Conservation (phyloP, 30 jellyfish, hydroid and myxozoan species). For the Pseudorhiza aurosa region DNA sequence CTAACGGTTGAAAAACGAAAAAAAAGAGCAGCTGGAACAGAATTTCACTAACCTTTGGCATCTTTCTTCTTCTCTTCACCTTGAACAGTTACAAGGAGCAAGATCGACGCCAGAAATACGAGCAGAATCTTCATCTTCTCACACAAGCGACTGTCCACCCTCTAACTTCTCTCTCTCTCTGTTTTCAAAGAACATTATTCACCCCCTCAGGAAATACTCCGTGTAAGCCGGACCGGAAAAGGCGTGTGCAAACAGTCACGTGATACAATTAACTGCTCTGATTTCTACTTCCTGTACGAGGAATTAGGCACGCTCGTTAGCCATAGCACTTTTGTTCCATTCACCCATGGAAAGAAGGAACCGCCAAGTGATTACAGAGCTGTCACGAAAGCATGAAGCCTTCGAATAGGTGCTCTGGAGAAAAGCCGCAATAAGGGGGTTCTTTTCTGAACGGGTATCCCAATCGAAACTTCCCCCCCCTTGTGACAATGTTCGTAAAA, state of each 20-base stretch:
- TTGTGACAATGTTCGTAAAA: too few relatives aligned
- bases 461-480: too few relatives aligned
- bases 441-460: too few relatives aligned
- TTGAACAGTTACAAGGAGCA: constrained; percentile 2
- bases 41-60: constrained; percentile 7
- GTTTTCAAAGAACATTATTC: constrained; percentile 3
- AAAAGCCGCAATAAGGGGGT: too few relatives aligned
- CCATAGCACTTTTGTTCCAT: too few relatives aligned
- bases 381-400: too few relatives aligned
- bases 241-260: constrained; percentile 16
- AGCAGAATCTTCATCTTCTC: constrained; percentile 11
- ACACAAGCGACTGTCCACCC: neutral
- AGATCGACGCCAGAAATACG: neutral
- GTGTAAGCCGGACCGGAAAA: constrained; percentile 40
- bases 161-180: constrained; percentile 13
- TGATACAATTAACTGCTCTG: neutral
- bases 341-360: too few relatives aligned
- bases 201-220: constrained; percentile 59
- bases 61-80: constrained; percentile 25
- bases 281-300: constrained; percentile 52
- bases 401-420: too few relatives aligned
- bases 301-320: constrained; percentile 24
- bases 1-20: neutral
- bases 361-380: too few relatives aligned
- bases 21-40: neutral